phyloP scores from a whole-genome alignment of 2,113 vertebrate genomes.

The Aythya baeri region DNA sequence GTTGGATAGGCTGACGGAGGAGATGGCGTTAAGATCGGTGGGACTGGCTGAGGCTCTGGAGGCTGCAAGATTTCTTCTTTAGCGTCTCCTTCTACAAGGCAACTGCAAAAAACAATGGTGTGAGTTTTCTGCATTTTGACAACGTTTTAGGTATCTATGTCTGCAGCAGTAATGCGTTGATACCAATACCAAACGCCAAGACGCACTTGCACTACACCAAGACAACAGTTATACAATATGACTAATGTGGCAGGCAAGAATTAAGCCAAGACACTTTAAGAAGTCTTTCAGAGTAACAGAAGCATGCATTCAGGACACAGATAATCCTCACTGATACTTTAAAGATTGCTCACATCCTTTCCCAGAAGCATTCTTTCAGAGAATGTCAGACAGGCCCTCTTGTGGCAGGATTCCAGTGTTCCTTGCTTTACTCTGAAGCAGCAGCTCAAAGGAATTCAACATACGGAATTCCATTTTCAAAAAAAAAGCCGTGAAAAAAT shows the following conservation, averaged over 20 bases:
- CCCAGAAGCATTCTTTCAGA: not conserved
- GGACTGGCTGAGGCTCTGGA: constrained; percentile 94
- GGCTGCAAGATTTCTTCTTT: constrained; percentile 98
- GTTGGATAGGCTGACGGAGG: constrained; percentile 95
- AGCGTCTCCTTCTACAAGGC: constrained; percentile 91
- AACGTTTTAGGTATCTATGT: not conserved
- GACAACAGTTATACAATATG: not conserved
- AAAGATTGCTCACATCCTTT: constrained; percentile 20
- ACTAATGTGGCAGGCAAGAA: not conserved
- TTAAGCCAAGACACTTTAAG: not conserved
- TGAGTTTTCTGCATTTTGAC: not conserved
- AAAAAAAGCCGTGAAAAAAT: not conserved
- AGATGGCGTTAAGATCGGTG: constrained; percentile 95
- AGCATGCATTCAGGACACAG: not conserved
- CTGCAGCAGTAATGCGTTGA: not conserved
- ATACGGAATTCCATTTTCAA: not conserved
- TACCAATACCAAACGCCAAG: not conserved
- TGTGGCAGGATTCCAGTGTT: constrained; percentile 13
- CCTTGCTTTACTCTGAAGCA: not conserved
- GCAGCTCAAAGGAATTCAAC: not conserved
- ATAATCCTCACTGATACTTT: not conserved
- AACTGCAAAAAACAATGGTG: constrained; percentile 72
- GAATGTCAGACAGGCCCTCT: constrained; percentile 33
- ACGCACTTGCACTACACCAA: not conserved
- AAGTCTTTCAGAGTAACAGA: not conserved